These are phyloP conservation scores for Danio jaintianensis DNA, from an alignment of 2,797 vertebrate genomes.

Conservation along the genomic window DNA sequence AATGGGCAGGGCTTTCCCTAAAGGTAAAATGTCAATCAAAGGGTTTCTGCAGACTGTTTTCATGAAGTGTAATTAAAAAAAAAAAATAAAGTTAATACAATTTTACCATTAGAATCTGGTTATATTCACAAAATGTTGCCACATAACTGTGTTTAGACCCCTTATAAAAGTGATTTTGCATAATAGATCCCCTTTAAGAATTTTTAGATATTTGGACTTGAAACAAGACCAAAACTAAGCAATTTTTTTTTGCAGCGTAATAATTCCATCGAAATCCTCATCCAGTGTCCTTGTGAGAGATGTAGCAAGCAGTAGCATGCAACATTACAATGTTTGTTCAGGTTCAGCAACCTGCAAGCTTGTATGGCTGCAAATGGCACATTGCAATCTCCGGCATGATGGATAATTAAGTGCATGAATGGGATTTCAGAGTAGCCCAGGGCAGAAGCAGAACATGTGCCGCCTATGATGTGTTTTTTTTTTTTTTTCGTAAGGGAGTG, in stretches of 20 bases:
- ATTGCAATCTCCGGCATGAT: constrained; percentile 28
- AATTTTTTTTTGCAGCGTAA: not conserved
- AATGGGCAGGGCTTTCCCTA: too few relatives aligned
- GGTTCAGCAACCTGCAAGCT: constrained; percentile 40
- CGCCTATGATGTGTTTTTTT: constrained; percentile 63
- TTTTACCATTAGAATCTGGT: too few relatives aligned
- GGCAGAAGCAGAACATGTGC: constrained; percentile 61
- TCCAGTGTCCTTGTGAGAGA: constrained; percentile 22
- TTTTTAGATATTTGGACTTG: too few relatives aligned
- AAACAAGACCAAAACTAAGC: too few relatives aligned
- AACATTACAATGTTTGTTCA: constrained; percentile 19
- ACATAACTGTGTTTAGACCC: too few relatives aligned
- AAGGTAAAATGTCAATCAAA: too few relatives aligned
- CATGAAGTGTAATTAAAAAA: too few relatives aligned
- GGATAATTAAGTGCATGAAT: constrained; percentile 62
- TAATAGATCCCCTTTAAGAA: too few relatives aligned
- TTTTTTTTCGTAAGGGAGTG: constrained; percentile 50
- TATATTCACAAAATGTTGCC: too few relatives aligned
- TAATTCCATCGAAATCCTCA: constrained; percentile 7
- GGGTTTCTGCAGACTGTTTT: too few relatives aligned
- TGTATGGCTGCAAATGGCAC: constrained; percentile 35
- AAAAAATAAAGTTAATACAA: too few relatives aligned
- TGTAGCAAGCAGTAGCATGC: constrained; percentile 3
- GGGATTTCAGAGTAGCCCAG: constrained; percentile 59
- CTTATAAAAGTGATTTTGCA: too few relatives aligned